These are phyloP conservation scores for Paradoxurus hermaphroditus DNA, from an alignment of 2,113 vertebrate species.

Conservation along the genomic window DNA sequence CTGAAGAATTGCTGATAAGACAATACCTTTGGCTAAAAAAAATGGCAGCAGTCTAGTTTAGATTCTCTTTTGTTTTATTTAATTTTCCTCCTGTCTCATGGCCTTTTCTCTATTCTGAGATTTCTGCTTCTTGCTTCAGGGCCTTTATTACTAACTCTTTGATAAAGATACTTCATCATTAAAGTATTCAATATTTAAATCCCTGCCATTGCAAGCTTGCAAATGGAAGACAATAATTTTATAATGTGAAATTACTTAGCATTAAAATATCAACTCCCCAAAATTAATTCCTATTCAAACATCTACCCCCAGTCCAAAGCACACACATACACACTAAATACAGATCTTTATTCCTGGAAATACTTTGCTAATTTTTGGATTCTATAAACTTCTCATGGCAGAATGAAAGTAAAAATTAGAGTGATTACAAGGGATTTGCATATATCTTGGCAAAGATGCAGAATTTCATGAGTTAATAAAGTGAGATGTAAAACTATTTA, in stretches of 20 bases:
- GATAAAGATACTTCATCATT: not conserved
- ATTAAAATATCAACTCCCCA: not conserved
- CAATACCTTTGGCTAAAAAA: not conserved
- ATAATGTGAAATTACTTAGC: not conserved
- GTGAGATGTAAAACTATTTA: not conserved
- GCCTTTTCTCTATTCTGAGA: not conserved
- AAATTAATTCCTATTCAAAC: not conserved
- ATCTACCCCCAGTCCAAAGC: rapidly evolving
- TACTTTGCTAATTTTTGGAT: not conserved
- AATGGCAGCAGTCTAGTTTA: not conserved
- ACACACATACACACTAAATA: not conserved
- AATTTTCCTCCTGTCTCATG: not conserved
- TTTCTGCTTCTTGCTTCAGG: not conserved
- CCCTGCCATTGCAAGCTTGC: not conserved
- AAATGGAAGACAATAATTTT: not conserved
- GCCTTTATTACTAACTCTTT: not conserved
- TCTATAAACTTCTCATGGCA: not conserved
- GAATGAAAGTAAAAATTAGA: not conserved
- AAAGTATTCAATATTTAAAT: not conserved
- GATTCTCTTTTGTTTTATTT: not conserved
- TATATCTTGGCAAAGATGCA: not conserved
- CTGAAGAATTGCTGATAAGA: not conserved
- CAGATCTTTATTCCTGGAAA: not conserved
- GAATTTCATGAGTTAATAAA: not conserved
- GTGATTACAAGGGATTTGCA: not conserved